phyloP scores from a whole-genome alignment of 2,113 vertebrate species.

The Hydrolagus affinis region DNA sequence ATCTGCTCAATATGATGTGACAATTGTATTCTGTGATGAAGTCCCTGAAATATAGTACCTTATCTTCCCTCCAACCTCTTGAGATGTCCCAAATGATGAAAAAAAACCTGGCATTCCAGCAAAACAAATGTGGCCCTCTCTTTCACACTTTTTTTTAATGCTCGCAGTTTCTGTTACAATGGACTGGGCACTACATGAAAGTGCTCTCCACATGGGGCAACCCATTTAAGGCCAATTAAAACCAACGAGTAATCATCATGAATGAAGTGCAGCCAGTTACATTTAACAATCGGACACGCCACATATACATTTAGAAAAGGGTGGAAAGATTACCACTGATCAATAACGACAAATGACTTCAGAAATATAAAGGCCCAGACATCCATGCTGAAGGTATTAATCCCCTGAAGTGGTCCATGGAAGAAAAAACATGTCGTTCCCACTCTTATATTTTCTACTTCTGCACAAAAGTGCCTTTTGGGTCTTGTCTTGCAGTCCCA shows the following conservation, averaged over 20 bases:
- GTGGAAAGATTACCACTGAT: conserved; percentile 20
- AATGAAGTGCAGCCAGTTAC: not conserved
- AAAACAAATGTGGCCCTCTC: conserved; percentile 18
- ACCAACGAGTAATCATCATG: conserved; percentile 19
- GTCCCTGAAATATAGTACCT: not conserved
- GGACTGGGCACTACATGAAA: conserved; percentile 19
- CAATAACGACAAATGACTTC: conserved; percentile 21
- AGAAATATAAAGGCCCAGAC: conserved; percentile 9
- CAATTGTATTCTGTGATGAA: not conserved
- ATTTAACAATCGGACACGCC: not conserved
- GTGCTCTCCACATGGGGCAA: not conserved
- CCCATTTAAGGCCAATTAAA: conserved; percentile 18
- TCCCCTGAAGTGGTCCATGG: conserved; percentile 9
- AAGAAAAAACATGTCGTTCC: conserved; percentile 6
- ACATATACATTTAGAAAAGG: not conserved
- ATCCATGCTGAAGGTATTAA: not conserved
- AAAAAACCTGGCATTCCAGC: conserved; percentile 20
- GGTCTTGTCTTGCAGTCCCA: not conserved
- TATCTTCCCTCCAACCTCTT: not conserved
- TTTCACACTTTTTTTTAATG: not conserved
- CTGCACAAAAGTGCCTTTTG: conserved; percentile 7
- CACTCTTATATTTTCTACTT: conserved; percentile 27
- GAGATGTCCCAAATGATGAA: not conserved
- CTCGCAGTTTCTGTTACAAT: not conserved
- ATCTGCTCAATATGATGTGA: not conserved